These are phyloP conservation scores for Lasaia peninsularis DNA, from an alignment of 1,140 invertebrate genomes.

Conservation along the genomic window DNA sequence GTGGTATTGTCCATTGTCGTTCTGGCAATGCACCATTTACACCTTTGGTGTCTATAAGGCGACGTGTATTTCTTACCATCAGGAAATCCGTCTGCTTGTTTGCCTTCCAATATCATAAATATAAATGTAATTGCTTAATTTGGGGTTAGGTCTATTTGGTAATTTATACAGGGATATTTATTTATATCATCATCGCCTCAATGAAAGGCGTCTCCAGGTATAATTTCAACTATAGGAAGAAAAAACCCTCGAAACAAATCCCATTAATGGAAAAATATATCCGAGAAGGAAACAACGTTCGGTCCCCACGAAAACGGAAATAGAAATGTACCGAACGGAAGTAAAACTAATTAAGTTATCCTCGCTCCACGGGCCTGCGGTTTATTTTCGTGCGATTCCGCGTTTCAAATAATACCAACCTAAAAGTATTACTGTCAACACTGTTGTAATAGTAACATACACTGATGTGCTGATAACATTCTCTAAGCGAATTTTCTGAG, in stretches of 20 bases:
- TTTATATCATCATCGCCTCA: background rate
- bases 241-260: conserved; percentile 49
- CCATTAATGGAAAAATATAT: conserved; percentile 68
- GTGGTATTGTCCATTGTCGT: too few species aligned
- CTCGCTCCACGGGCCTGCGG: conserved; percentile 56
- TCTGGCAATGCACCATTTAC: too few species aligned
- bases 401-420: conserved; percentile 57
- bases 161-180: too few species aligned
- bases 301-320: conserved; percentile 66
- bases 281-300: conserved; percentile 55
- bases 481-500: conserved; percentile 53
- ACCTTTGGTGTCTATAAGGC: too few species aligned
- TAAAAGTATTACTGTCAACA: conserved; percentile 66
- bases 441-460: conserved; percentile 52
- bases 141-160: too few species aligned
- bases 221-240: conserved; percentile 10
- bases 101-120: too few species aligned
- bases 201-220: background rate
- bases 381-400: conserved; percentile 64
- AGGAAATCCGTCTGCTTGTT: too few species aligned
- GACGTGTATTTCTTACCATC: too few species aligned
- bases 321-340: conserved; percentile 73
- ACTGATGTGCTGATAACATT: conserved; percentile 63
- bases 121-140: too few species aligned
- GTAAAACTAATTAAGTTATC: conserved; percentile 76